Percentiles rank a stretch among this genome's conserved stretches.
Evolutionary conservation across 2,888 invertebrate species (phyloP).

Genomic region (Lepidocyrtinus sp.): DNA sequence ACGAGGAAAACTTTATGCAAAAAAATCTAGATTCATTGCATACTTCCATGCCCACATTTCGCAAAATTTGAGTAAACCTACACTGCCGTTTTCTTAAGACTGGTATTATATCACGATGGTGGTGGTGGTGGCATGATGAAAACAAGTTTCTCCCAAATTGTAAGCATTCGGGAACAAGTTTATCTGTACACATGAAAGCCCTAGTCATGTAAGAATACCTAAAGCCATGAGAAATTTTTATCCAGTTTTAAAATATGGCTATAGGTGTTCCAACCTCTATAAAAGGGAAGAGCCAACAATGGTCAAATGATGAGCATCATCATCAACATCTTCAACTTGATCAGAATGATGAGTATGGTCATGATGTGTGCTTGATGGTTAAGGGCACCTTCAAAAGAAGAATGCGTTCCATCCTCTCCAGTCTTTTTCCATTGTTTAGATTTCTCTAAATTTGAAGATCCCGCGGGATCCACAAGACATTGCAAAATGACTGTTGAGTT

Average conservation of each 20-base stretch:
- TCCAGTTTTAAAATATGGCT: background rate
- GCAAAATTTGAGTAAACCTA: background rate
- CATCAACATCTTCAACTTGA: background rate
- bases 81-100: background rate
- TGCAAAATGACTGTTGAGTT: too few relatives aligned
- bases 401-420: background rate
- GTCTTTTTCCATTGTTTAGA: background rate
- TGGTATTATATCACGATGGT: background rate
- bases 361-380: constrained; percentile 53
- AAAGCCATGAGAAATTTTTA: background rate
- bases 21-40: too few relatives aligned
- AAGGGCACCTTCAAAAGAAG: constrained; percentile 51
- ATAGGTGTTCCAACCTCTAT: constrained; percentile 43
- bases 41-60: background rate
- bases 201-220: too few relatives aligned
- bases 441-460: too few relatives aligned
- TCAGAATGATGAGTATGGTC: constrained; percentile 53
- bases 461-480: too few relatives aligned
- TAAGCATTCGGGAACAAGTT: background rate
- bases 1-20: too few relatives aligned
- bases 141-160: background rate
- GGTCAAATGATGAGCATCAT: constrained; percentile 29
- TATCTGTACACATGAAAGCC: too few relatives aligned
- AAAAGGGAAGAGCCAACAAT: constrained; percentile 55
- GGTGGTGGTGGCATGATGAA: too few relatives aligned